Evolutionary conservation across 2,113 vertebrate genomes (phyloP), one percentile per base, ranked within the genome.

Genomic region (Cyanoramphus novaezelandiae): DNA sequence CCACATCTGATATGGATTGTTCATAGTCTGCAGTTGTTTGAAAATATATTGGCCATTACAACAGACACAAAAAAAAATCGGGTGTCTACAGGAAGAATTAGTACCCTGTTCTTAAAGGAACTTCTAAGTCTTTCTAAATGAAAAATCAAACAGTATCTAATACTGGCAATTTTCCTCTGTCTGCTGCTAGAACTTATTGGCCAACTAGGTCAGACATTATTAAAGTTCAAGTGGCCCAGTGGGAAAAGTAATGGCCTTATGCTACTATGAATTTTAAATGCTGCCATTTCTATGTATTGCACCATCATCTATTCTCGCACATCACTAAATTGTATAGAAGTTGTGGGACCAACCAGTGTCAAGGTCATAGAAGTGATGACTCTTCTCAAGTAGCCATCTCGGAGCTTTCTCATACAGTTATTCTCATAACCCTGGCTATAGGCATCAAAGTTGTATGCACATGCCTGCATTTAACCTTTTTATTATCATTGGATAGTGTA

Each of bases 261-360:
- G 87, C 96, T 98, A 97, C 97, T 98, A 97, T 98, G 97, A 98
- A 98, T 98, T 98, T 98, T 98, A 98, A 98, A 97, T 98, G 95
- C 96, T 97, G 92, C 96, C 97, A 97, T 98, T 98, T 98, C 97
- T 95, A 14, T 95, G 92, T 97, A 93, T 96, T 98, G 92, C 90
- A 96, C 94, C 75, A 97, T 98, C 97, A 96, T 98, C 97, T 97
- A 90, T 98, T 97, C 96, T 98, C 8, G 81, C 96, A 94, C 93
- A 88, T 96, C 90, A 92, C 97, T 97, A 93, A 97, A 97, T 97
- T 96, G 90, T 96, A 80, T 74, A 91, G 88, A 96, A 97, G 95
- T 97, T 97, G 96, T 95, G 93, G 93, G 92, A 97, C 96, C 87
- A 96, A 96, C 97, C 91, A 94, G 87, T 97, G 97, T 96, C 97